Evolutionary conservation across 1,140 invertebrate species (phyloP), one percentile per base, ranked within the genome.

Genomic region (Drusus annulatus): DNA sequence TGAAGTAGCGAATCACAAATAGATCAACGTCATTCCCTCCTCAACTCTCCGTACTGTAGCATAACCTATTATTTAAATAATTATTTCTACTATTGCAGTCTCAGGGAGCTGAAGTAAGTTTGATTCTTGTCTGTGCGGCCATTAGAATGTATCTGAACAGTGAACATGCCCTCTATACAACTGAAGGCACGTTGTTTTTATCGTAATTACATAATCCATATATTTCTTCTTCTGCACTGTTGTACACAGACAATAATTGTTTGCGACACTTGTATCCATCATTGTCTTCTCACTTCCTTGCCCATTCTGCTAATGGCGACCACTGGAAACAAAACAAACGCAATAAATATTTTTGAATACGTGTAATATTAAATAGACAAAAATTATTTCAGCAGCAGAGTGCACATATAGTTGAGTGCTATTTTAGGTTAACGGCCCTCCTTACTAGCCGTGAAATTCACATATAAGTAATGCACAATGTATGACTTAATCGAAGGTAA

Each of bases 81-180:
- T 71, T 71, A 71, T 71, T 50, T 71, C 68, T 71, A 71, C 68
- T 71, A 51, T 71, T 51, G 68, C 45, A 52, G 15, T 51, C 45
- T 65, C 54, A 17, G 7, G 10, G 54, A 56, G 54, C 54, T 56
- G 54, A n/a, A 21, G 16, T 17, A n/a, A n/a, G 54, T 17, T 56
- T 8, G 10, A 17, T 56, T 56, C n/a, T 21, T 21, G 54, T 21
- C 62, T 16, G 23, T 45, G 62, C n/a, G 62, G 25, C 62, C 62
- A n/a, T 16, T n/a, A 16, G 45, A 45, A 62, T 16, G 25, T 58
- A 16, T 58, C 25, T 36, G 25, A 65, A 78, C 17, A 71, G 15
- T 36, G 25, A 65, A 78, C 17, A 71, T 79, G 73, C 74, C 78
- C 73, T 82, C 81, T 23, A 79, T 82, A 82, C 36, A 82, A 82